Evolutionary conservation across 2,888 invertebrate genomes (phyloP), one percentile per base, ranked within the genome.

Genomic region (Cataglyphis rosenhaueri): DNA sequence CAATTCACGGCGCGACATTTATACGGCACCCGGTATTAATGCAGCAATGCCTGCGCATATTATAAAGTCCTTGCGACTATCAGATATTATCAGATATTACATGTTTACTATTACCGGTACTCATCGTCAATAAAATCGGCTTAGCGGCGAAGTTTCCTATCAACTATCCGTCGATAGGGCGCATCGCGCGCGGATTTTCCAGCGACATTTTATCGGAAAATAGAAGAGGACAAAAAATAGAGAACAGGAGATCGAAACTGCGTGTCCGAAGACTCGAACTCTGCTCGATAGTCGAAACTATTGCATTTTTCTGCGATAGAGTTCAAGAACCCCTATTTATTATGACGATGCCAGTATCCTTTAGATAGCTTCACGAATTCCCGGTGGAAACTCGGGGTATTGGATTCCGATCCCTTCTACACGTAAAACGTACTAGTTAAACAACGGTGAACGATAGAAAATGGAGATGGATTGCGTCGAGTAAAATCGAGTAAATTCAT

Each of bases 241-340:
- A 18, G 29, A 4, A 29, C n/a, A 18, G 52, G 25, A n/a, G 1
- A 38, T 61, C 44, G 32, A 76, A 64, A 82, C 29, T 21, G 57
- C 32, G 55, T 32, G 81, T 66, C 48, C 18, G 41, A 74, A 59
- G 61, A 75, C 74, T 84, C 83, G 65, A 81, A 81, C 57, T 61
- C 82, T 48, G 78, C 66, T 76, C 68, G 83, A 87, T 86, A 88
- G 87, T 85, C 83, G n/a, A 84, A 85, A 84, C 88, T 86, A 87
- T 88, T 88, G 82, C 86, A 79, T 86, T 76, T 68, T 55, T 57
- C 59, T 52, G 44, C 64, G 71, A 41, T 52, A 62, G 81, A 75
- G 87, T 86, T 90, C 88, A 87, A 90, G 86, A 87, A 86, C 90
- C 89, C 83, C 87, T 82, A 88, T 90, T 89, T 90, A 91, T 89